Percentiles rank a stretch among this genome's conserved stretches.
These are phyloP conservation scores for Cyprinodon variegatus DNA, from an alignment of 2,113 vertebrate species.

Conservation along the genomic window DNA sequence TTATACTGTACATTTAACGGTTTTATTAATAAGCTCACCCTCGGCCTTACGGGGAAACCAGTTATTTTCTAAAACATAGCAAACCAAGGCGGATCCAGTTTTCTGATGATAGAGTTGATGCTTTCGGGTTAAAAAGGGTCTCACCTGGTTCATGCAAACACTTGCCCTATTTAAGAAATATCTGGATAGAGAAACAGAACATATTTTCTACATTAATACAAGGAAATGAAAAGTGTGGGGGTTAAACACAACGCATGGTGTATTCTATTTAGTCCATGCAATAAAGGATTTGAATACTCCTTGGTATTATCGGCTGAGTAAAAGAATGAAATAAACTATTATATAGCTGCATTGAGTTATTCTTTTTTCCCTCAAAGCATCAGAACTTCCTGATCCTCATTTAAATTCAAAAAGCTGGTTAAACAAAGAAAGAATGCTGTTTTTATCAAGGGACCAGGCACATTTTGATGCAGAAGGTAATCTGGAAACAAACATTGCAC, in stretches of 20 bases:
- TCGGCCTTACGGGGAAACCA: no score
- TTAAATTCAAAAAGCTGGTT: background rate
- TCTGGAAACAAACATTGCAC: background rate
- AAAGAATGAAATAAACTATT: background rate
- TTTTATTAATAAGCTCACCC: no score
- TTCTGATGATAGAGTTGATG: background rate
- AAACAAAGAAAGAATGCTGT: conserved; percentile 1
- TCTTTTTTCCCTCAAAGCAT: background rate
- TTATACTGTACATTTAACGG: no score
- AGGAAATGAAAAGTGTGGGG: background rate
- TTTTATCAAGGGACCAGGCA: conserved; percentile 6
- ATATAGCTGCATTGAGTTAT: background rate
- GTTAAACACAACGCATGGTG: background rate
- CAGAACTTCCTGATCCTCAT: background rate
- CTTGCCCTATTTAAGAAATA: background rate
- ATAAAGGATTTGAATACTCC: background rate
- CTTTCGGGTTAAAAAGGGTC: background rate
- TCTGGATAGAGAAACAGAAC: background rate
- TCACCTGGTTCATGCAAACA: background rate
- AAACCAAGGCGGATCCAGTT: no score
- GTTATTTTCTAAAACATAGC: no score
- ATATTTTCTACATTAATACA: background rate
- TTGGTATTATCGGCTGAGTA: background rate
- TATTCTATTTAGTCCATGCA: background rate
- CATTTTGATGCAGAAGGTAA: conserved; percentile 2